Evolutionary conservation across 2,888 invertebrate genomes (phyloP), one percentile per base, ranked within the genome.

Genomic region (Aporophyla nigra): DNA sequence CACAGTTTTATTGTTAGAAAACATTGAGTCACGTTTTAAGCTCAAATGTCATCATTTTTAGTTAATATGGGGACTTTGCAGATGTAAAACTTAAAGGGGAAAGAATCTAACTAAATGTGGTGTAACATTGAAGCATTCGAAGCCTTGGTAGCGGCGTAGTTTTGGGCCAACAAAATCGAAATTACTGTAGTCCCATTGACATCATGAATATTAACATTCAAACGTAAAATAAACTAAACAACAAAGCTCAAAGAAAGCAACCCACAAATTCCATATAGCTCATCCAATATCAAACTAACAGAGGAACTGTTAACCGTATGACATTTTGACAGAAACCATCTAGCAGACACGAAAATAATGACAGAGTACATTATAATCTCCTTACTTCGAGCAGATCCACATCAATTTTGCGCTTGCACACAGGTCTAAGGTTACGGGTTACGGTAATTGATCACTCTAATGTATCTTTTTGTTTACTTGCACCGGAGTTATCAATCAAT

Each of bases 401-500:
- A 87, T 86, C 80, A 79, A 81, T 84, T 84, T 84, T 85, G 81
- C 83, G 85, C 76, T 78, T 76, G 80, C 76, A 73, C 72, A 76
- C 46, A 87, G 90, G 86, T 89, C 86, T 76, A 83, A 90, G 91
- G 92, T 90, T 90, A 80, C 75, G 80, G 82, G 78, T 83, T 85
- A 85, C 80, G 84, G 87, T 88, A 90, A 92, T 93, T 89, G 90
- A 92, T 93, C 93, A 90, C 91, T 92, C 90, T 89, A 90, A 91
- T 89, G 86, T 88, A 89, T 90, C 91, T 92, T 93, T 93, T 94
- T 95, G 94, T 95, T 95, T 94, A 94, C 93, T 88, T 90, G 87
- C 89, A 90, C 88, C 84, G 89, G 82, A 90, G 89, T 91, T 95
- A 95, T 96, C 95, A 91, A 94, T 94, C 94, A 92, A 92, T 94